These are phyloP conservation scores for Lophotis ruficrista DNA, from an alignment of 2,113 vertebrate species.

Conservation along the genomic window DNA sequence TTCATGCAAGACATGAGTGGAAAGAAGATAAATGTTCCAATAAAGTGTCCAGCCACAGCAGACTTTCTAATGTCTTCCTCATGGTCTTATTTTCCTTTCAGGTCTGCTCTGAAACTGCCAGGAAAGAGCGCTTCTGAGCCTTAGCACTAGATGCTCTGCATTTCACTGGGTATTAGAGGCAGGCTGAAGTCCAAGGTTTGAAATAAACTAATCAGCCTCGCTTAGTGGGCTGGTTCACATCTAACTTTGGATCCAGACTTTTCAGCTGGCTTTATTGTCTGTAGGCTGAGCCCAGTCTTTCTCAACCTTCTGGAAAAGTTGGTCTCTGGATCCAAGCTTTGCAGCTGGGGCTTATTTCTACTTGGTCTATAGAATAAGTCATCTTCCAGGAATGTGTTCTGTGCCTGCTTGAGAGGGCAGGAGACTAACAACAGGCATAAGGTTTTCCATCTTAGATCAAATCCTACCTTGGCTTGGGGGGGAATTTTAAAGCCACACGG, in stretches of 20 bases:
- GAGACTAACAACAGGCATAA: neutral
- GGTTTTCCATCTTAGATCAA: neutral
- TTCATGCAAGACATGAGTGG: neutral
- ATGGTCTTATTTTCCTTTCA: neutral
- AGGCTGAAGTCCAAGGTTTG: neutral
- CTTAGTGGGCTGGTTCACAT: neutral
- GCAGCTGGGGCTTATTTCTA: conserved; percentile 25
- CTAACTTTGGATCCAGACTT: neutral
- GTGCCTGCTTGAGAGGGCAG: neutral
- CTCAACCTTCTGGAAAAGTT: conserved; percentile 2
- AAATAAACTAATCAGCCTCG: neutral
- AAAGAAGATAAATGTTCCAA: neutral
- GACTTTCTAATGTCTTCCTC: neutral
- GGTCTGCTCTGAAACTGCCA: neutral
- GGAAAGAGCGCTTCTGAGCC: neutral
- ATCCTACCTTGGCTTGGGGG: neutral
- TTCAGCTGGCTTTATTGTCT: neutral
- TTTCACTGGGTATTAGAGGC: neutral
- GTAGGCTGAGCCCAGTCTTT: neutral
- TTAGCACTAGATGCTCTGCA: neutral
- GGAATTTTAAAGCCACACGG: neutral
- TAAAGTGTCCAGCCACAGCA: neutral
- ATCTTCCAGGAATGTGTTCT: neutral
- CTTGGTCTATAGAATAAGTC: neutral
- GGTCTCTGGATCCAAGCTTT: neutral